Base-by-base conservation (phyloP, 2,113 vertebrate genomes). In the Lophius piscatorius region DNA sequence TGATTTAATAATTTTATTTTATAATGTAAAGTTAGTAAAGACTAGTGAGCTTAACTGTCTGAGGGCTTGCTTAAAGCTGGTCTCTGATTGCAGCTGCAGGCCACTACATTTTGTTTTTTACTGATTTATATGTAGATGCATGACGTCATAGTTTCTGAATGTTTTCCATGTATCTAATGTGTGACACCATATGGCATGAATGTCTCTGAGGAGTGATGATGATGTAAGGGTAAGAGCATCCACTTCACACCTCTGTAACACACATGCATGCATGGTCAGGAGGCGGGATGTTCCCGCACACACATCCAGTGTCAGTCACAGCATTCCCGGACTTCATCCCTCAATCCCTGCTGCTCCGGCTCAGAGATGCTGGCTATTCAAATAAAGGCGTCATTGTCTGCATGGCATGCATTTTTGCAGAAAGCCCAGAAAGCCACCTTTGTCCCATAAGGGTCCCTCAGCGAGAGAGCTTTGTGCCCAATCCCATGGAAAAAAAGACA, bases 361-460 rank as follows among this genome's bases (percentile, higher is more conserved):
- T 60, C 36, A 12, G 73, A 81, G 76, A 84, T 84, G 77, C 81
- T 82, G 83, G 82, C 72, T 54, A 31, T 78, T 70, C 65, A 69
- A 77, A 92, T 88, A 92, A 91, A 88, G 81, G 74, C 65, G 74
- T 73, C 89, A 87, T 91, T 92, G 90, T 92, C 68, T 72, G 49
- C 66, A 61, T 87, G 83, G 83, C 84, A 88, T 88, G 87, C 86
- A 88, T 89, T 81, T 90, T 88, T 90, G 86, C 82, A 83, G 83
- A 83, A 87, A 79, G 78, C 80, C 78, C 86, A 89, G 90, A 90
- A 90, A 88, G 82, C 83, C 81, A 88, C 87, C 89, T 91, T 91
- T 90, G 89, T 91, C 79, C 85, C 69, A 72, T 84, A 84, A 87
- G 88, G 81, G 81, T 84, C 75, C 78, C 83, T 77, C 79, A 85